Evolutionary conservation across 2,888 invertebrate species (phyloP).

Genomic region (Nipponacmea schrenckii): DNA sequence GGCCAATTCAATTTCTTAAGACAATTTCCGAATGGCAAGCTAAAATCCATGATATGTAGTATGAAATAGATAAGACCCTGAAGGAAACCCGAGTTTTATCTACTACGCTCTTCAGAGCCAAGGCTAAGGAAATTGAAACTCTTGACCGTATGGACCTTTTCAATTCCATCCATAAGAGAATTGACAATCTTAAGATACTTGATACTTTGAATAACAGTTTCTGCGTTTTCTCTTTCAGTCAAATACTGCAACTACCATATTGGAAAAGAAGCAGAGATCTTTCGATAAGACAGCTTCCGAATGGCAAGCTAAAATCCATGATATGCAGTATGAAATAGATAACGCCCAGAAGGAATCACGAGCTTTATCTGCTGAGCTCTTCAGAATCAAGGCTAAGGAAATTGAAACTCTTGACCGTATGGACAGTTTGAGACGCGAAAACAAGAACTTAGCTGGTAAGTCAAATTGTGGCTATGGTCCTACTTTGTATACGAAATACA

Average conservation of each 20-base stretch:
- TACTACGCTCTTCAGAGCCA: too few species aligned
- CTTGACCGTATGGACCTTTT: too few species aligned
- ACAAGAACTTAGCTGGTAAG: slow-evolving; percentile 80
- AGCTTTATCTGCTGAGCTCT: slow-evolving; percentile 97
- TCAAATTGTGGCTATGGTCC: neutral
- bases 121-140: too few species aligned
- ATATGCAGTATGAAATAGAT: slow-evolving; percentile 85
- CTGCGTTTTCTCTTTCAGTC: slow-evolving; percentile 25
- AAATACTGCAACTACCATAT: slow-evolving; percentile 76
- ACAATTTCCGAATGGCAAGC: too few species aligned
- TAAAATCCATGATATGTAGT: too few species aligned
- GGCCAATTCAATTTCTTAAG: too few species aligned
- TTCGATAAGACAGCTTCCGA: slow-evolving; percentile 99
- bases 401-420: slow-evolving; percentile 97
- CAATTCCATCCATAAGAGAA: too few species aligned
- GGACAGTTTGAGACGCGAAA: slow-evolving; percentile 96
- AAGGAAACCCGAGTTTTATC: too few species aligned
- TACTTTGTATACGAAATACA: too few species aligned
- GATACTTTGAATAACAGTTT: neutral
- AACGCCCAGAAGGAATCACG: slow-evolving; percentile 98
- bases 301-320: slow-evolving; percentile 98
- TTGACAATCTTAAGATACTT: too few species aligned
- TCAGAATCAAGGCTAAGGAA: slow-evolving; percentile 95
- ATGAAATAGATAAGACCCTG: too few species aligned
- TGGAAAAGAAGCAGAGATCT: slow-evolving; percentile 99